Evolutionary conservation across 2,888 invertebrate species (phyloP).

Genomic region (Tridacna crocea): DNA sequence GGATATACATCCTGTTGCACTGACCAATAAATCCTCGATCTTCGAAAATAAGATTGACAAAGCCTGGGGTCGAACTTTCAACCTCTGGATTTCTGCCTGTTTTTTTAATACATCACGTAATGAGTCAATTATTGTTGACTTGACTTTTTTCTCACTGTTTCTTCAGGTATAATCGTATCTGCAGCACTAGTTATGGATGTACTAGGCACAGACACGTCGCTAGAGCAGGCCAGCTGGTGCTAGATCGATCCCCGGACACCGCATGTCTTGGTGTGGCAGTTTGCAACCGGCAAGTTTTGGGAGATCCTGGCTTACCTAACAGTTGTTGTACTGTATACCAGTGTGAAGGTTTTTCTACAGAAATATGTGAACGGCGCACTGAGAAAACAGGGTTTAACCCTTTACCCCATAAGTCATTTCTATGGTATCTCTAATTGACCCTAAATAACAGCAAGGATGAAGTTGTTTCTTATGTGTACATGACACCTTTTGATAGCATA

Average conservation of each 20-base stretch:
- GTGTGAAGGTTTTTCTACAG: constrained; percentile 64
- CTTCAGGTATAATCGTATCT: constrained; percentile 65
- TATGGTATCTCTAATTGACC: too few species aligned
- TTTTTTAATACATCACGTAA: too few species aligned
- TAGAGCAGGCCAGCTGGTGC: constrained; percentile 77
- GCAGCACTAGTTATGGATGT: constrained; percentile 65
- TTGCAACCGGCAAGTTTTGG: constrained; percentile 77
- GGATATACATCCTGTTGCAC: too few species aligned
- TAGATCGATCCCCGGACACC: constrained; percentile 74
- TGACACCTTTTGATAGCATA: too few species aligned
- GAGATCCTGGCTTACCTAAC: constrained; percentile 72
- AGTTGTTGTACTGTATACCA: constrained; percentile 68
- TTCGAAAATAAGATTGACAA: too few species aligned
- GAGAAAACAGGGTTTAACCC: not conserved
- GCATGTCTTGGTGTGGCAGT: constrained; percentile 73
- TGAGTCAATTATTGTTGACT: too few species aligned
- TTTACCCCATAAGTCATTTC: too few species aligned
- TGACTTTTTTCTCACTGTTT: not conserved
- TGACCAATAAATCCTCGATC: too few species aligned
- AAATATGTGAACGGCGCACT: constrained; percentile 71
- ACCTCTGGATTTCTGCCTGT: too few species aligned
- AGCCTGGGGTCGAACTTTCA: too few species aligned
- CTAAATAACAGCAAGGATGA: too few species aligned
- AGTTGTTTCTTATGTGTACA: too few species aligned
- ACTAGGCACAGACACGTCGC: constrained; percentile 73